Conservation (phyloP, 2,888 invertebrate genomes). For the Limnephilus auricula region DNA sequence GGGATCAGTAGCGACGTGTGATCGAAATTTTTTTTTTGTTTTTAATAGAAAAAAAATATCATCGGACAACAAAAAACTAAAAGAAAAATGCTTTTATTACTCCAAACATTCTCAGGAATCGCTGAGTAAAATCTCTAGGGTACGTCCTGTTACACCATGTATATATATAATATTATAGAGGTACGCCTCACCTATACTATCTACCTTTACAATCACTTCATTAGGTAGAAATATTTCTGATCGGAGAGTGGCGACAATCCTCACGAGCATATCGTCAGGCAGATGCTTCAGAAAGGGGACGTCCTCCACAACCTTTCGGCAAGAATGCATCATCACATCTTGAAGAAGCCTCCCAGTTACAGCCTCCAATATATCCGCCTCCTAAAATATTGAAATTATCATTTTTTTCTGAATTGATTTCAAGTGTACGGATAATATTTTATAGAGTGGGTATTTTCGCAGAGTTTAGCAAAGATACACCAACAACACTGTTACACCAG, state of each 20-base stretch:
- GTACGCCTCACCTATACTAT: conserved; percentile 68
- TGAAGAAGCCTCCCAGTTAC: conserved; percentile 70
- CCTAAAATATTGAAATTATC: conserved; percentile 59
- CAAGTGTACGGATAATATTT: neutral
- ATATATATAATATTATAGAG: too few relatives aligned
- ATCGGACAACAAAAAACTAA: too few relatives aligned
- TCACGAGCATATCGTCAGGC: conserved; percentile 73
- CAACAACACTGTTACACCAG: too few relatives aligned
- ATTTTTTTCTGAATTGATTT: neutral
- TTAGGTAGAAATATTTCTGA: conserved; percentile 77
- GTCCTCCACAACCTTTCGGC: conserved; percentile 77
- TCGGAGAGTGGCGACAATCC: conserved; percentile 75
- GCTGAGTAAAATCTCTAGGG: too few relatives aligned
- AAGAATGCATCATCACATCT: conserved; percentile 77
- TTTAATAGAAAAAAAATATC: too few relatives aligned
- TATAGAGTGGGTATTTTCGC: neutral
- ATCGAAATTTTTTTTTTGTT: too few relatives aligned
- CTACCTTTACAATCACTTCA: conserved; percentile 76
- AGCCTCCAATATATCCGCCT: conserved; percentile 69
- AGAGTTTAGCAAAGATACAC: neutral
- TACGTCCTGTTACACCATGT: too few relatives aligned
- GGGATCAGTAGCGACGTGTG: too few relatives aligned
- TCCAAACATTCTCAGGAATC: too few relatives aligned
- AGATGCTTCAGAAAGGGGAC: conserved; percentile 77
- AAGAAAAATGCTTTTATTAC: too few relatives aligned